These are phyloP conservation scores for Trogon melanurus DNA, from an alignment of 2,113 vertebrate species.

Conservation along the genomic window DNA sequence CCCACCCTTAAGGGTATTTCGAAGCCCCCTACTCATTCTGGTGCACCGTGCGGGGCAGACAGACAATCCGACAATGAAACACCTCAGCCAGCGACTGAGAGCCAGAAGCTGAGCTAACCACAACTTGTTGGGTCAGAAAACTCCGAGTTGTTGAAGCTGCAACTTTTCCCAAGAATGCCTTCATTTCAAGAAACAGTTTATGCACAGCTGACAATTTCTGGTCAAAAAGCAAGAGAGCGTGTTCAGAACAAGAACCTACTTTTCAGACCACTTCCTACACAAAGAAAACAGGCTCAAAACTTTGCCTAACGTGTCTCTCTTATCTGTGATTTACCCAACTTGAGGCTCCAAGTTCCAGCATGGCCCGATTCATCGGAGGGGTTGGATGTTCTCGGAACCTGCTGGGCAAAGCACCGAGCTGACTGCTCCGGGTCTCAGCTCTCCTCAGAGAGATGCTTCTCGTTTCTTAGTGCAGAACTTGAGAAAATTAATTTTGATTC, in stretches of 20 bases:
- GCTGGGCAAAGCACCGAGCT: not conserved
- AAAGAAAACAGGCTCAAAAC: not conserved
- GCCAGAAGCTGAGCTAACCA: not conserved
- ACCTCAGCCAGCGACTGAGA: not conserved
- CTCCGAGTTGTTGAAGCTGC: not conserved
- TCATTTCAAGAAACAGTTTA: not conserved
- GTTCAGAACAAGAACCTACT: not conserved
- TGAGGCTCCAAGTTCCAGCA: not conserved
- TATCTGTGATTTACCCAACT: not conserved
- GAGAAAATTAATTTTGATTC: not conserved
- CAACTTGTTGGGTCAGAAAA: not conserved
- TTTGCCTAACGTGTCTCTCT: not conserved
- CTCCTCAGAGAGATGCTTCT: not conserved
- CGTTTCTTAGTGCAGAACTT: not conserved
- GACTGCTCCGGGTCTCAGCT: not conserved
- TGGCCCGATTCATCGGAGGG: not conserved
- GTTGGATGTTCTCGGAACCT: not conserved
- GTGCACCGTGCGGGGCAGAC: not conserved
- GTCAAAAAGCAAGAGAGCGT: not conserved
- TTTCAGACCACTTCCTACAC: not conserved
- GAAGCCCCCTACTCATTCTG: not conserved
- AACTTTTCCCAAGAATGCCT: not conserved
- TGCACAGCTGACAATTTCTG: not conserved
- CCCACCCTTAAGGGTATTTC: not conserved
- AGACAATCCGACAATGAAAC: not conserved